A percentile compares a stretch with the other conserved stretches of the same genome.
phyloP scores from a whole-genome alignment of 2,888 invertebrate genomes.

The Ethmia dodecea region DNA sequence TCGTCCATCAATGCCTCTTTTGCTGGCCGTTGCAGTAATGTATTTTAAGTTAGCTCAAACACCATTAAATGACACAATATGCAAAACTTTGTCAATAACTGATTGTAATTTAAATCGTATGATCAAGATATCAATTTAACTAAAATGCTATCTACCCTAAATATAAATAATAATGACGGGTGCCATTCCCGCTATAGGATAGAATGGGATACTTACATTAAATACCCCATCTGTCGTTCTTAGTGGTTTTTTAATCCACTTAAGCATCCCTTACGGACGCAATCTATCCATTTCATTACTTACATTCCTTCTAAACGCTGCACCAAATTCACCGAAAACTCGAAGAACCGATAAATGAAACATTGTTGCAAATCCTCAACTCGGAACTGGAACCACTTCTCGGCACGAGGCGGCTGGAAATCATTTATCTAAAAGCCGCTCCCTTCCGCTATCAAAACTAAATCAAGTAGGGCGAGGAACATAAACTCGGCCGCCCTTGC shows the following conservation, averaged over 20 bases:
- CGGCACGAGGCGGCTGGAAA: conserved; percentile 38
- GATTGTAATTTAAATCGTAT: too few species aligned
- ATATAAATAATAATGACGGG: too few species aligned
- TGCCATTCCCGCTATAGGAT: too few species aligned
- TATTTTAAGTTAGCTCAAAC: too few species aligned
- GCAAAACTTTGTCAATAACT: too few species aligned
- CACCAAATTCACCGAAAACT: conserved; percentile 45
- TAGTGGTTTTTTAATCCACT: conserved; percentile 45
- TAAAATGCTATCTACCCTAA: too few species aligned
- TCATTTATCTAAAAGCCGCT: conserved; percentile 72
- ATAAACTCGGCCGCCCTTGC: conserved; percentile 72
- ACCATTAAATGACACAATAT: too few species aligned
- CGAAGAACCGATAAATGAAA: conserved; percentile 48
- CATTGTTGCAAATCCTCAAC: conserved; percentile 59
- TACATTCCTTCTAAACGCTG: conserved; percentile 44
- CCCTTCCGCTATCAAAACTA: conserved; percentile 73
- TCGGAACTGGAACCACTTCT: conserved; percentile 33
- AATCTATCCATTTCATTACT: conserved; percentile 66
- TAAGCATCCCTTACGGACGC: conserved; percentile 41
- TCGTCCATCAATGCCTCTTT: too few species aligned
- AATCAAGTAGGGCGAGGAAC: conserved; percentile 70
- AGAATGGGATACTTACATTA: too few species aligned
- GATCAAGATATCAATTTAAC: too few species aligned
- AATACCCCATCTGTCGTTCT: neutral
- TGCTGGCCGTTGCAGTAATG: too few species aligned